Conservation (phyloP, 2,888 invertebrate species). For the Polydrusus pterygomalis region DNA sequence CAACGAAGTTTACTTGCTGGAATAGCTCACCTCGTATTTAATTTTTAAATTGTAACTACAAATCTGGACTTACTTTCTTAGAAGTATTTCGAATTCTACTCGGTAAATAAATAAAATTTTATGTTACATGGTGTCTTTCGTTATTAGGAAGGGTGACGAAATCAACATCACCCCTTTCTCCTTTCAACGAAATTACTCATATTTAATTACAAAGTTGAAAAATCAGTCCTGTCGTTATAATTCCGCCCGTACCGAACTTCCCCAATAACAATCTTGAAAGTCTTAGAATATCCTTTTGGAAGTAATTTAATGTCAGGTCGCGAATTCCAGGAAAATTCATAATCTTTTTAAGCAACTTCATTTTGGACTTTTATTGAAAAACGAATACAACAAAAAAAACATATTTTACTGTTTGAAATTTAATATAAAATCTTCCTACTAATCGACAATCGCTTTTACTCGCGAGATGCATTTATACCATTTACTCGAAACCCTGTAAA, state of each 20-base stretch:
- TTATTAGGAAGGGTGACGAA: too few species aligned
- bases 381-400: not conserved
- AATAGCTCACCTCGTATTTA: too few species aligned
- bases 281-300: not conserved
- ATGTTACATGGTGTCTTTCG: too few species aligned
- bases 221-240: not conserved
- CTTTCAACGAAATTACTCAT: too few species aligned
- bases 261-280: not conserved
- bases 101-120: too few species aligned
- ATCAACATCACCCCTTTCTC: too few species aligned
- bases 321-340: slow-evolving; percentile 9
- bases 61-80: too few species aligned
- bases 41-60: too few species aligned
- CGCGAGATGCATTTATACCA: too few species aligned
- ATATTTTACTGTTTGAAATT: not conserved
- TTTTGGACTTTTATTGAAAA: slow-evolving; percentile 15
- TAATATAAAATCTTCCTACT: slow-evolving; percentile 8
- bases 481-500: too few species aligned
- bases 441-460: not conserved
- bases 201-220: slow-evolving; percentile 11
- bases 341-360: slow-evolving; percentile 9
- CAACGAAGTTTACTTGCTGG: too few species aligned
- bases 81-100: too few species aligned
- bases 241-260: not conserved
- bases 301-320: slow-evolving; percentile 14